phyloP scores from a whole-genome alignment of 1,140 invertebrate species.

The Zaprionus taronus region DNA sequence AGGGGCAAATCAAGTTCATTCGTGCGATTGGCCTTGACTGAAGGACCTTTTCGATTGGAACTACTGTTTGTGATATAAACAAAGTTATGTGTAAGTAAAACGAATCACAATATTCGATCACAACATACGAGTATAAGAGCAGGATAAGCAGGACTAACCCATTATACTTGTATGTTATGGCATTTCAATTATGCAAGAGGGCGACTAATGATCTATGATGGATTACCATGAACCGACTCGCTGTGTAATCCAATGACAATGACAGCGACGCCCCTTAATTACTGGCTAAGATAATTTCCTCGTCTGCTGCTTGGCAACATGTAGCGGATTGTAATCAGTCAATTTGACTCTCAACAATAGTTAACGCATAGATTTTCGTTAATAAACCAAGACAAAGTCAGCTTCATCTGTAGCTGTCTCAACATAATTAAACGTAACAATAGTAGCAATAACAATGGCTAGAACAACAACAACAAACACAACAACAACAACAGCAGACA shows the following conservation, averaged over 20 bases:
- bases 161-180: not conserved
- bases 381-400: slow-evolving; percentile 1
- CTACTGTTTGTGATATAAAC: not conserved
- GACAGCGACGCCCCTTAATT: not conserved
- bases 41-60: not conserved
- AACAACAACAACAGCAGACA: not conserved
- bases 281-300: not conserved
- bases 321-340: not conserved
- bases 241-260: not conserved
- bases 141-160: too few species aligned
- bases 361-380: slow-evolving; percentile 9
- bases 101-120: too few species aligned
- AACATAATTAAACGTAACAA: slow-evolving; percentile 42
- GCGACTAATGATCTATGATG: not conserved
- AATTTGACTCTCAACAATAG: slow-evolving; percentile 7
- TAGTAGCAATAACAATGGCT: slow-evolving; percentile 26
- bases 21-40: not conserved
- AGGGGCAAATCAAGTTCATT: slow-evolving; percentile 22
- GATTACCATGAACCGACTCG: not conserved
- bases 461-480: slow-evolving; percentile 7
- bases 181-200: not conserved
- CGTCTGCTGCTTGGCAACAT: not conserved
- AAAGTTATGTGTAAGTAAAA: too few species aligned
- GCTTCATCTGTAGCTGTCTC: slow-evolving; percentile 2
- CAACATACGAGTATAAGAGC: too few species aligned